Percentiles rank a stretch among this genome's conserved stretches.
These are phyloP conservation scores for Fundulus diaphanus DNA, from an alignment of 2,797 vertebrate genomes.

Conservation along the genomic window DNA sequence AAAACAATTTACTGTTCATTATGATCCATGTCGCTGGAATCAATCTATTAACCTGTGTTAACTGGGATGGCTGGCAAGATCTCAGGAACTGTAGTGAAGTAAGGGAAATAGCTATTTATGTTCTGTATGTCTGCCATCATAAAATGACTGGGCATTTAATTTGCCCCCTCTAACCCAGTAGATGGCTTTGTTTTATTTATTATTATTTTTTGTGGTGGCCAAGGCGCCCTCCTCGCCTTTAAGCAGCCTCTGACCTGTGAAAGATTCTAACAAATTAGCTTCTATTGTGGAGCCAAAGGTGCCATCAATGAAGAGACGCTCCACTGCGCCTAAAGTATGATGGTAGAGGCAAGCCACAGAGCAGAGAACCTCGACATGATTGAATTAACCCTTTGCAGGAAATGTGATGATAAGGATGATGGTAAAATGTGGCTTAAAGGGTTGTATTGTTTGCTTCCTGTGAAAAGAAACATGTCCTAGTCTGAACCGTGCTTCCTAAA, in stretches of 20 bases:
- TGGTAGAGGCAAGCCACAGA: conserved; percentile 91
- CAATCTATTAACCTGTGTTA: conserved; percentile 99
- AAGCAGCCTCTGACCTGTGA: conserved; percentile 98
- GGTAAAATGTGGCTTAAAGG: conserved; percentile 66
- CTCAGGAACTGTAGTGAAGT: conserved; percentile 76
- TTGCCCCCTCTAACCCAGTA: conserved; percentile 85
- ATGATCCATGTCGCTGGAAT: conserved; percentile 99
- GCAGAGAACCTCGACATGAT: conserved; percentile 93
- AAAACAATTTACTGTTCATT: conserved; percentile 99
- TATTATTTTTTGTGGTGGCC: conserved; percentile 90
- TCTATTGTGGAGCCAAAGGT: conserved; percentile 99
- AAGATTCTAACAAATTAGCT: conserved; percentile 99
- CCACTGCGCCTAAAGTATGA: conserved; percentile 97
- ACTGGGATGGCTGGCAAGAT: conserved; percentile 93
- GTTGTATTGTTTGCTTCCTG: conserved; percentile 47
- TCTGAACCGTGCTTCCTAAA: conserved; percentile 43
- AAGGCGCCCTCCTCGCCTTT: conserved; percentile 89
- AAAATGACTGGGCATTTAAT: conserved; percentile 97
- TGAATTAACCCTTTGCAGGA: conserved; percentile 94
- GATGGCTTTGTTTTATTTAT: conserved; percentile 83
- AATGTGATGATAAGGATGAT: conserved; percentile 77
- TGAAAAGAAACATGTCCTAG: conserved; percentile 70
- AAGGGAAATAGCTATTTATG: conserved; percentile 87
- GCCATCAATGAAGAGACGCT: conserved; percentile 98
- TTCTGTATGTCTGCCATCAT: conserved; percentile 85